These are phyloP conservation scores for Dromaius novaehollandiae DNA, from an alignment of 2,113 vertebrate species.

Conservation along the genomic window DNA sequence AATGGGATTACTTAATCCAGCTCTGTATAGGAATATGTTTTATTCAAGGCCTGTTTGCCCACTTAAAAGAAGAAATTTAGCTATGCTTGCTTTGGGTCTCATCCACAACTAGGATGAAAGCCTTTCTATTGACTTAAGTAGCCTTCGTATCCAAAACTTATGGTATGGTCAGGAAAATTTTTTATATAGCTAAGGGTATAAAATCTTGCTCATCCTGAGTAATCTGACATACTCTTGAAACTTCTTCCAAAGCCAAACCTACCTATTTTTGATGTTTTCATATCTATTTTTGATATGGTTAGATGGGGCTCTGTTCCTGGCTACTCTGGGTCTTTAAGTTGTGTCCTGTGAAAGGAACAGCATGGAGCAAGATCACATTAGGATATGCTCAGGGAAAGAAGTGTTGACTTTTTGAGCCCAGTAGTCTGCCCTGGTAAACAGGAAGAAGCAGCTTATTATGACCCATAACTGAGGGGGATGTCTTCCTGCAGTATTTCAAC, in stretches of 20 bases:
- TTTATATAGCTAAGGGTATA: background rate
- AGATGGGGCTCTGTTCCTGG: background rate
- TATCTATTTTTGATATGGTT: background rate
- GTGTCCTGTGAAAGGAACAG: background rate
- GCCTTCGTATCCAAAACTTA: background rate
- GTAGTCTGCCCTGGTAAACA: background rate
- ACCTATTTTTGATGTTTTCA: background rate
- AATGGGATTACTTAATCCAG: background rate
- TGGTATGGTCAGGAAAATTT: background rate
- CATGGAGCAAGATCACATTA: background rate
- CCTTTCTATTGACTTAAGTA: background rate
- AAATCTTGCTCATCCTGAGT: background rate
- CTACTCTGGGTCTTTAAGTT: background rate
- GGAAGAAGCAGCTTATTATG: background rate
- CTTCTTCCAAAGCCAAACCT: background rate
- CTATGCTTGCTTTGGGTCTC: constrained; percentile 7
- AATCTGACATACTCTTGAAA: background rate
- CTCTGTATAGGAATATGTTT: background rate
- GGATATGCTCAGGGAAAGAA: background rate
- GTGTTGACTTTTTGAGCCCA: background rate
- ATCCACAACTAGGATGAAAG: background rate
- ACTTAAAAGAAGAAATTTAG: background rate
- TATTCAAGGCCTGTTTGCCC: background rate
- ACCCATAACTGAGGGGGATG: background rate
- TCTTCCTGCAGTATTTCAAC: background rate